Evolutionary conservation across 1,140 invertebrate species (phyloP), one percentile per base, ranked within the genome.

Genomic region (Heliconius nattereri): DNA sequence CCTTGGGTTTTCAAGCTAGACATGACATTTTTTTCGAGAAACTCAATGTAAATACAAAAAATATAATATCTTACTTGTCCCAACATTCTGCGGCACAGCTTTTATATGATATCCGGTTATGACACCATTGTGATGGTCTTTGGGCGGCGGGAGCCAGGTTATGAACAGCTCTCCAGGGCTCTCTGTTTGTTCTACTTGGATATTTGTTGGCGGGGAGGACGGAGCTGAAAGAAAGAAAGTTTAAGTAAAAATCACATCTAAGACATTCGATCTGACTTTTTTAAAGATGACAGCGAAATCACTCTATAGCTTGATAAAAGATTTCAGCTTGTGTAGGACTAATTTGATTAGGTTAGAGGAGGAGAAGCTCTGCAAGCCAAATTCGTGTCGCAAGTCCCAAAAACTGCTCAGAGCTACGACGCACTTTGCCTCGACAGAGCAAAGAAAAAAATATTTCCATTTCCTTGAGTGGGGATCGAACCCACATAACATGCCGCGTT

Each of bases 91-190:
- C 0, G 94, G 92, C 0, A 91, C 85, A 9, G 92, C 93, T 75
- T 95, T 96, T 0, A 96, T 94, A 79, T 96, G 95, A 88, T 98
- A 98, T 2, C 97, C 97, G 11, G 96, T 92, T 16, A 98, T 95
- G 70, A 96, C 95, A 1, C 97, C 97, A 85, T 98, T 97, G 87
- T 96, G 96, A 0, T 96, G 95, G 60, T 97, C 96, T 73, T 96
- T 94, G 1, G 95, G 95, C 5, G 94, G 93, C 6, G 97, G 97
- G 3, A 96, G 94, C 95, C 96, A 91, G 3, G 90, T 88, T 29
- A 92, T 84, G 29, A 86, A 86, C 1, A 95, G 88, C 78, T 94
- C 93, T 13, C 94, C 94, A 20, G 94, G 93, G 40, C 89, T 89
- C 8, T 91, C 88, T 8, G 92, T 94, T 37, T 91, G 90, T 73